phyloP scores from a whole-genome alignment of 2,888 invertebrate species.

The Cephus sareptanus region DNA sequence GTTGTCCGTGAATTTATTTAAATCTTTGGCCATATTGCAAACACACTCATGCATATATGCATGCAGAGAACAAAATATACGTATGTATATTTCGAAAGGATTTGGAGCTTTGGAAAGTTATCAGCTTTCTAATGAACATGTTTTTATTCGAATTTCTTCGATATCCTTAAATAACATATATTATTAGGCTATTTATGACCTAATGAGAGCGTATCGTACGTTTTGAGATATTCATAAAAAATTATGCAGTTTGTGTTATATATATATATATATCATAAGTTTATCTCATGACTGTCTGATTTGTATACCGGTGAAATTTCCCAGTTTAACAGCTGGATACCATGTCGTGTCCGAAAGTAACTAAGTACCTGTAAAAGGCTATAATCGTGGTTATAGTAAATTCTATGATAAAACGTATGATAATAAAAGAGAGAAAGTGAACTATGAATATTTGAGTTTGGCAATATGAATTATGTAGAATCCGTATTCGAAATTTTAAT shows the following conservation, averaged over 20 bases:
- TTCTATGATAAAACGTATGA: not conserved
- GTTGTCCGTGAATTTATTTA: not conserved
- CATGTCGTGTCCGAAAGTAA: not conserved
- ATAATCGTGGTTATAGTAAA: not conserved
- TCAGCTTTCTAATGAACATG: not conserved
- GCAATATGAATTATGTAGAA: not conserved
- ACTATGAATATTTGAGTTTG: not conserved
- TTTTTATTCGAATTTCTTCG: not conserved
- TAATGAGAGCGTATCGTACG: too few species aligned
- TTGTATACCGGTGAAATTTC: not conserved
- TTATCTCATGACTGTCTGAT: not conserved
- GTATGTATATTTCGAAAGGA: not conserved
- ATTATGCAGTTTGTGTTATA: too few species aligned
- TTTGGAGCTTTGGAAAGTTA: slow-evolving; percentile 5
- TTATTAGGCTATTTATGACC: too few species aligned
- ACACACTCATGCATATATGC: not conserved
- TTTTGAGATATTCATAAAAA: too few species aligned
- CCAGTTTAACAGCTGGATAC: not conserved
- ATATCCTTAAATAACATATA: not conserved
- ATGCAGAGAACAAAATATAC: not conserved
- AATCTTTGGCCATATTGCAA: not conserved
- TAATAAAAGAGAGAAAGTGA: not conserved
- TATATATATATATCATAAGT: too few species aligned
- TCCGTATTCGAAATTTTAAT: not conserved
- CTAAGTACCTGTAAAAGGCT: not conserved